Evolutionary conservation across 2,888 invertebrate genomes (phyloP), one percentile per base, ranked within the genome.

Genomic region (Seladonia tumulorum): DNA sequence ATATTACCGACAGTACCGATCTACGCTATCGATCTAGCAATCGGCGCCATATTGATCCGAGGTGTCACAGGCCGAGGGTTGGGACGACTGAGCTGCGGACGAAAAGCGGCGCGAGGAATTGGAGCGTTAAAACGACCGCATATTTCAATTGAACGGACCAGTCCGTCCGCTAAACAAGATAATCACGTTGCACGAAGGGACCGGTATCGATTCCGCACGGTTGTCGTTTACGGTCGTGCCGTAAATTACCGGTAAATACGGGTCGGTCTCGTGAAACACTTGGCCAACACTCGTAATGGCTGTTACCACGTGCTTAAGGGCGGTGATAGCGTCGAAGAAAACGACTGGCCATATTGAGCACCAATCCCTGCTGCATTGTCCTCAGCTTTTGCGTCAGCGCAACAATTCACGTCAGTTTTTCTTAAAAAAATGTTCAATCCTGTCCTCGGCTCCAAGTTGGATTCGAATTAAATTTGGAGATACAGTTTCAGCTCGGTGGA

Each of bases 161-260:
- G 18, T 39, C 47, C 47, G 7, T 18, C 63, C 22, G 42, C 53
- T 53, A 72, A 80, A 68, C 68, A 53, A 53, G 85, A 83, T 85
- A 85, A 83, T 85, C 83, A 72, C 66, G 78, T 39, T n/a, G 22
- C 53, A 18, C 47, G 66, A 47, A 39, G 60, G 25, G 73, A 35
- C 73, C 5, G 57, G 78, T 85, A 85, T 85, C 79, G 85, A 85
- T 83, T 83, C 79, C 35, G 47, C 45, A n/a, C 66, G 83, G 29
- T 78, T 85, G 85, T 85, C 85, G 85, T 83, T 85, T 79, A 83
- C 72, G 72, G 66, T 18, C 66, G 39, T 49, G 35, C 22, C 66
- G 78, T 83, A 83, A 85, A 85, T 85, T 83, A 76, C 79, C 29
- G 39, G 83, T 76, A 72, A 85, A 85, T 71, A 39, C 72, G 53